phyloP scores from a whole-genome alignment of 2,113 vertebrate genomes.

The Rhea americana region DNA sequence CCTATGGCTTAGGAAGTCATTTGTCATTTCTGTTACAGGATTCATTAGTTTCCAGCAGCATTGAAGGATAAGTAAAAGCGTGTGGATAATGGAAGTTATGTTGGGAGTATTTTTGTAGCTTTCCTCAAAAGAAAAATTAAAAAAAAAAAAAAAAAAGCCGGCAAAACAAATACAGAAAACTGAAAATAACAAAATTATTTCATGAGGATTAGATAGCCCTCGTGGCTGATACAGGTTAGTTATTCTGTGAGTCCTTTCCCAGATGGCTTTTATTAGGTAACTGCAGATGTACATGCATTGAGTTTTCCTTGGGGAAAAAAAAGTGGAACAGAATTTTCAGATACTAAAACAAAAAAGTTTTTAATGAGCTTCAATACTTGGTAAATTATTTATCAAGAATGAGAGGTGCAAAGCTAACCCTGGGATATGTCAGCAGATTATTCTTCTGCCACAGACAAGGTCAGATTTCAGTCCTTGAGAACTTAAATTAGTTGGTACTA shows the following conservation, averaged over 20 bases:
- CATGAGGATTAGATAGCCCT: neutral
- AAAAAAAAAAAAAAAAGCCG: neutral
- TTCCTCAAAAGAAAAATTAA: neutral
- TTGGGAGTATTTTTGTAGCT: neutral
- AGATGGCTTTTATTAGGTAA: neutral
- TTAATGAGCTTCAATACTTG: neutral
- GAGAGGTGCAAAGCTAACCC: neutral
- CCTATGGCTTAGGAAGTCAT: neutral
- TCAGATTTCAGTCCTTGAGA: neutral
- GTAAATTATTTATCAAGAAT: neutral
- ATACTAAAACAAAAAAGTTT: neutral
- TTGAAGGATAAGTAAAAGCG: neutral
- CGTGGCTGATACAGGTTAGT: neutral
- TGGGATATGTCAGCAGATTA: neutral
- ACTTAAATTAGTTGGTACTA: neutral
- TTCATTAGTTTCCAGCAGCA: neutral
- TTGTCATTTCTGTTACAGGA: neutral
- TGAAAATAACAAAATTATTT: neutral
- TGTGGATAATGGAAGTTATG: neutral
- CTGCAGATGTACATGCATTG: neutral
- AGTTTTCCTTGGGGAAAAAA: neutral
- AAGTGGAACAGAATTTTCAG: neutral
- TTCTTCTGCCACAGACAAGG: neutral
- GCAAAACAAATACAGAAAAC: neutral
- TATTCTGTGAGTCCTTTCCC: neutral